phyloP scores from a whole-genome alignment of 2,888 invertebrate species.

The Drosophila borealis region DNA sequence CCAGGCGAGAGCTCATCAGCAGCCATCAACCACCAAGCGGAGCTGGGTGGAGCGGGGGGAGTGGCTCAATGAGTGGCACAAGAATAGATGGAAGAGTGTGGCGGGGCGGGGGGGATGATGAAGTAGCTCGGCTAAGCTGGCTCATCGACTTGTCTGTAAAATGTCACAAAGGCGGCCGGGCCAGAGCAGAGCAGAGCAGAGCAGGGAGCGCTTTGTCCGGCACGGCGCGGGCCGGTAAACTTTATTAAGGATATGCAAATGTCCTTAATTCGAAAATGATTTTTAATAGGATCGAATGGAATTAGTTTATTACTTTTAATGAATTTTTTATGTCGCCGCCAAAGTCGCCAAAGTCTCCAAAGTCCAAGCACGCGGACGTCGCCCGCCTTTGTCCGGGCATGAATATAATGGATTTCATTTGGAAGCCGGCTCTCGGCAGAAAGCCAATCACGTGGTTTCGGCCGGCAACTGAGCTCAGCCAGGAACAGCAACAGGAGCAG shows the following conservation, averaged over 20 bases:
- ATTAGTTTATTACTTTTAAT: slow-evolving; percentile 85
- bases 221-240: slow-evolving; percentile 49
- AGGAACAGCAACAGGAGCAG: slow-evolving; percentile 2
- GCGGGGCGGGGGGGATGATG: background rate
- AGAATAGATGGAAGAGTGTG: background rate
- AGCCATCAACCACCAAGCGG: slow-evolving; percentile 66
- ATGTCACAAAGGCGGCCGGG: slow-evolving; percentile 70
- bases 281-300: slow-evolving; percentile 85
- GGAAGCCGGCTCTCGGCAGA: slow-evolving; percentile 28
- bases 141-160: slow-evolving; percentile 77
- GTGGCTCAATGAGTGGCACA: slow-evolving; percentile 22
- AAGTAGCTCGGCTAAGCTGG: slow-evolving; percentile 34
- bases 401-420: slow-evolving; percentile 73
- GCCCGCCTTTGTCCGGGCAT: slow-evolving; percentile 57
- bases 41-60: background rate
- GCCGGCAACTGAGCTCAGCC: slow-evolving; percentile 32
- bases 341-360: slow-evolving; percentile 36
- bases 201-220: slow-evolving; percentile 37
- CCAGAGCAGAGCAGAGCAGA: background rate
- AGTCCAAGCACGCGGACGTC: slow-evolving; percentile 5
- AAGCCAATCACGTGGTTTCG: slow-evolving; percentile 73
- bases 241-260: slow-evolving; percentile 84
- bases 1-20: slow-evolving; percentile 61
- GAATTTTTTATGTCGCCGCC: slow-evolving; percentile 83
- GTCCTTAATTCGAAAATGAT: slow-evolving; percentile 85